These are phyloP conservation scores for Dermochelys coriacea DNA, from an alignment of 2,797 vertebrate genomes.

Conservation along the genomic window DNA sequence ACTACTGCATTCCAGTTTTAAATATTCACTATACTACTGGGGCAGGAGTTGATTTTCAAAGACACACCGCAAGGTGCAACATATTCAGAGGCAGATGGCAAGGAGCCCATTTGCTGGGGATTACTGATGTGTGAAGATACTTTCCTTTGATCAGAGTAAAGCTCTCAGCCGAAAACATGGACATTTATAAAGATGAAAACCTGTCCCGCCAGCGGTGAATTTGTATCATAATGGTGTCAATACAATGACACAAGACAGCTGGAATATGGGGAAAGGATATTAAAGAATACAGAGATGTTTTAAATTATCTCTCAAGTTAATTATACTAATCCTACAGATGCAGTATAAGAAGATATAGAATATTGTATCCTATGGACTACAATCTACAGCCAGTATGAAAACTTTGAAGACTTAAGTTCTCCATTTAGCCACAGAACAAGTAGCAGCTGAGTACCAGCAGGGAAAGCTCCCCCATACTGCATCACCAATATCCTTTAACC, in stretches of 20 bases:
- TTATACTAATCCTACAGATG: not conserved
- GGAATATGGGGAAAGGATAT: not conserved
- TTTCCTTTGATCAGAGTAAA: not conserved
- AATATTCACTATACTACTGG: not conserved
- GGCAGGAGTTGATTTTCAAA: not conserved
- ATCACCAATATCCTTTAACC: not conserved
- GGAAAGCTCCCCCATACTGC: rapidly evolving
- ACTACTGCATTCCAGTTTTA: not conserved
- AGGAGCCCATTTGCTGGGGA: not conserved
- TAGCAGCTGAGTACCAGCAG: not conserved
- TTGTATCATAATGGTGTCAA: not conserved
- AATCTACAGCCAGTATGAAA: not conserved
- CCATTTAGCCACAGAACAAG: not conserved
- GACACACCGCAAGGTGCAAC: not conserved
- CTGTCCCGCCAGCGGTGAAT: not conserved
- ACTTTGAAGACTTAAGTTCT: not conserved
- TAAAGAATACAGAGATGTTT: not conserved
- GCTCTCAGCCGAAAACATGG: not conserved
- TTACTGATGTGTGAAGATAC: not conserved
- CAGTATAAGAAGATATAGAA: not conserved
- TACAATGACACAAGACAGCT: rapidly evolving
- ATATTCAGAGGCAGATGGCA: not conserved
- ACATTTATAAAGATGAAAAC: not conserved
- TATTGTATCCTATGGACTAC: not conserved
- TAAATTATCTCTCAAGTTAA: not conserved